Base-by-base conservation (phyloP, 1,140 invertebrate species). In the Tetranychus urticae region DNA sequence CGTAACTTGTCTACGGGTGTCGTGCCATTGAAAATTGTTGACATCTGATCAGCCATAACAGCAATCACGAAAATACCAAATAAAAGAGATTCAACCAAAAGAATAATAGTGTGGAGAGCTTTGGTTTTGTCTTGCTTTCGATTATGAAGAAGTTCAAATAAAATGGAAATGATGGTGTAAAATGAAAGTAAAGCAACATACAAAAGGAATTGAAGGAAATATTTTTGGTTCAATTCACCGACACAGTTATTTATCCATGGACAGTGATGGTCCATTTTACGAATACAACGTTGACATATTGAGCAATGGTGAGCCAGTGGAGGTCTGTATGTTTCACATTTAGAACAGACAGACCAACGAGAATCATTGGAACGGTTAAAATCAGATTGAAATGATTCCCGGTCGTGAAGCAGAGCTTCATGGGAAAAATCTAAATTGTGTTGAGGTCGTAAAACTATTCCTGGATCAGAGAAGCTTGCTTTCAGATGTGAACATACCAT, bases 191-290 rank as follows among this genome's bases (percentile, higher is more conserved):
- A 68, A 71, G 74, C 77, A 54, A 78, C 75, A 70, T 77, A 78
- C 64, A 90, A 78, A 57, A 92, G 75, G 75, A 92, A 92, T 71
- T 91, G 88, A 65, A 92, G 80, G 70, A 92, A 92, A 75, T 84
- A 92, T 70, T 89, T 91, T 74, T 92, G 88, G 77, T 92, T 92
- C 67, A 82, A 79, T 73, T 92, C 87, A 55, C 88, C 88, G 42
- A 92, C 87, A 74, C 88, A 92, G 72, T 92, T 92, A 70, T 92
- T 91, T 46, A 90, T 87, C 82, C 82, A 85, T 61, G 83, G 83
- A 74, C 85, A 91, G 73, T 90, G 88, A 75, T 91, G 88, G 73
- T 92, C 88, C 86, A 91, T 89, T 68, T 81, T 76, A 54, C 82
- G 75, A 62, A 91, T 84, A 70, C 88, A 92, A 61, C 86, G 77